These are phyloP conservation scores for Drosophila neonasuta DNA, from an alignment of 2,888 invertebrate genomes.

Conservation along the genomic window DNA sequence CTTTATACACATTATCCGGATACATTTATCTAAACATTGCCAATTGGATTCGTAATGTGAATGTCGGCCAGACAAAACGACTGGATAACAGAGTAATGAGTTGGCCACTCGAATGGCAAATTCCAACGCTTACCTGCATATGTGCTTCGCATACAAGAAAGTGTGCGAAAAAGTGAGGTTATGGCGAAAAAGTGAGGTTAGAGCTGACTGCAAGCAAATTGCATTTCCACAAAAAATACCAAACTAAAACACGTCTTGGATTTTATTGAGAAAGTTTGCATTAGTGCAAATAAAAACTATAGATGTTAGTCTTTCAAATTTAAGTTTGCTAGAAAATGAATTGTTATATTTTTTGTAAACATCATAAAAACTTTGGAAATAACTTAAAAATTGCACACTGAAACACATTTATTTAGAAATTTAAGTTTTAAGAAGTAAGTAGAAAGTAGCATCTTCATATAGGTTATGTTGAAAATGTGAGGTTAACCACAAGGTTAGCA, in stretches of 20 bases:
- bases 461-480: too few species aligned
- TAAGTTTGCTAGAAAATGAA: too few species aligned
- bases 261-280: background rate
- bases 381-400: too few species aligned
- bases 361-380: too few species aligned
- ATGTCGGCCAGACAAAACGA: conserved; percentile 38
- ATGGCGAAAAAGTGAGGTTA: conserved; percentile 3
- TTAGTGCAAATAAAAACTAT: background rate
- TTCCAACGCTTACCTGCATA: conserved; percentile 12
- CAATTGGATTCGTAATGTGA: conserved; percentile 64
- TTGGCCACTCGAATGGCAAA: conserved; percentile 47
- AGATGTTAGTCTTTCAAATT: background rate
- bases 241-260: background rate
- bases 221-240: background rate
- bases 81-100: conserved; percentile 52
- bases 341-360: too few species aligned
- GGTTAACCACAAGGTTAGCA: too few species aligned
- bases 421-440: too few species aligned
- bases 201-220: background rate
- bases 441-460: too few species aligned
- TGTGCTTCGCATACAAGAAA: conserved; percentile 34
- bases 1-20: conserved; percentile 52
- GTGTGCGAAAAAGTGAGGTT: conserved; percentile 6
- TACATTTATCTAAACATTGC: conserved; percentile 64
- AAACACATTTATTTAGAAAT: too few species aligned